phyloP scores from a whole-genome alignment of 2,797 vertebrate species.

The Hirundo rustica region DNA sequence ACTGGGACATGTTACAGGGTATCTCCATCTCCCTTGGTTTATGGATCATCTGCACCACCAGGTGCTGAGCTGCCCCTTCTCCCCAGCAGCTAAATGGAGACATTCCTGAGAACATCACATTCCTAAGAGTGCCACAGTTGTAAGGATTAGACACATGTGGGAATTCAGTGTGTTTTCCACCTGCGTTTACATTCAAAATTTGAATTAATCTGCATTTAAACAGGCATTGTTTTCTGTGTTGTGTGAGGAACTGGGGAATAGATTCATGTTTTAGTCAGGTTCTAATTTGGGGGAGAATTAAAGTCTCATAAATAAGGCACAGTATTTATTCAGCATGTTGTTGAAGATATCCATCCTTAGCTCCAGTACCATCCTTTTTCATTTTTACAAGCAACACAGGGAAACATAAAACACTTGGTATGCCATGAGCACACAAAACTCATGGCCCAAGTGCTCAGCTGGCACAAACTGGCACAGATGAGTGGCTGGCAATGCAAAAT shows the following conservation, averaged over 20 bases:
- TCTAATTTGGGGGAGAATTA: conserved; percentile 32
- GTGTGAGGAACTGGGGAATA: not conserved
- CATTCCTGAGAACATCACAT: not conserved
- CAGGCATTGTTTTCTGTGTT: not conserved
- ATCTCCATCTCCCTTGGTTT: not conserved
- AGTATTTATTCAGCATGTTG: conserved; percentile 13
- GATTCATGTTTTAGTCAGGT: conserved; percentile 28
- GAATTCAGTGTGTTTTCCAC: not conserved
- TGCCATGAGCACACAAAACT: not conserved
- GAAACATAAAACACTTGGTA: not conserved
- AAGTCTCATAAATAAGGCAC: conserved; percentile 23
- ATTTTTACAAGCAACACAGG: not conserved
- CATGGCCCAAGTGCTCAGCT: not conserved
- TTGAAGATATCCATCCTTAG: not conserved
- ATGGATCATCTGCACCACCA: not conserved
- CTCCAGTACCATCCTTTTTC: not conserved
- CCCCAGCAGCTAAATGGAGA: not conserved
- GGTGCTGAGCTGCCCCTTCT: not conserved
- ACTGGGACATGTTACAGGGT: not conserved
- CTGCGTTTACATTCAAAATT: not conserved
- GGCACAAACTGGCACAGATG: not conserved
- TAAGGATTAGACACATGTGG: not conserved
- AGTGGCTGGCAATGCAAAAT: not conserved
- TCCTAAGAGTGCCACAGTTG: not conserved
- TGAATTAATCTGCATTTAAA: conserved; percentile 27